These are phyloP conservation scores for Nanorana parkeri DNA, from an alignment of 2,113 vertebrate species.

Conservation along the genomic window DNA sequence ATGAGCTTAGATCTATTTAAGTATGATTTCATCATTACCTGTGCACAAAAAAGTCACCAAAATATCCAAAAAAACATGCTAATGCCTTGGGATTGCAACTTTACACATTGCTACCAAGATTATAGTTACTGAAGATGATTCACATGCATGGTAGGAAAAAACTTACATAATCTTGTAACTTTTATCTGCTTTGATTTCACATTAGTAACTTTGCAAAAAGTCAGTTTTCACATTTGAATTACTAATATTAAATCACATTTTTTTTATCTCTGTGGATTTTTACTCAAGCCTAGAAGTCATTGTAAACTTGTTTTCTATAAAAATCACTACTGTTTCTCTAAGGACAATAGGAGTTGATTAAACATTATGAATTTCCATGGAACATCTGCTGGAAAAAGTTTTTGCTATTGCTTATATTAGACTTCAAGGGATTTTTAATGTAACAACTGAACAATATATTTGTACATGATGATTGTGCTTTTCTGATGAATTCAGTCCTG, in stretches of 20 bases:
- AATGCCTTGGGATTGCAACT: too few relatives aligned
- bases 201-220: neutral
- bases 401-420: constrained; percentile 48
- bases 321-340: constrained; percentile 50
- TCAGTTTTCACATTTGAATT: constrained; percentile 27
- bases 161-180: neutral
- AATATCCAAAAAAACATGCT: too few relatives aligned
- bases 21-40: too few relatives aligned
- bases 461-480: constrained; percentile 54
- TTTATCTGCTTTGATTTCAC: neutral
- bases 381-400: constrained; percentile 60
- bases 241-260: constrained; percentile 46
- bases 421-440: constrained; percentile 59
- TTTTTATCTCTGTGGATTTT: constrained; percentile 60
- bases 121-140: too few relatives aligned
- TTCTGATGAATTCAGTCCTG: constrained; percentile 46
- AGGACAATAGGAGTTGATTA: constrained; percentile 61
- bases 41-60: too few relatives aligned
- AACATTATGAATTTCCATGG: constrained; percentile 60
- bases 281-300: constrained; percentile 48
- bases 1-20: too few relatives aligned
- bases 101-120: too few relatives aligned
- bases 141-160: neutral
- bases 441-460: constrained; percentile 54
- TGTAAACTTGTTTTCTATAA: constrained; percentile 61